Conservation (phyloP, 1,140 invertebrate species). For the Phenacoccus solenopsis region DNA sequence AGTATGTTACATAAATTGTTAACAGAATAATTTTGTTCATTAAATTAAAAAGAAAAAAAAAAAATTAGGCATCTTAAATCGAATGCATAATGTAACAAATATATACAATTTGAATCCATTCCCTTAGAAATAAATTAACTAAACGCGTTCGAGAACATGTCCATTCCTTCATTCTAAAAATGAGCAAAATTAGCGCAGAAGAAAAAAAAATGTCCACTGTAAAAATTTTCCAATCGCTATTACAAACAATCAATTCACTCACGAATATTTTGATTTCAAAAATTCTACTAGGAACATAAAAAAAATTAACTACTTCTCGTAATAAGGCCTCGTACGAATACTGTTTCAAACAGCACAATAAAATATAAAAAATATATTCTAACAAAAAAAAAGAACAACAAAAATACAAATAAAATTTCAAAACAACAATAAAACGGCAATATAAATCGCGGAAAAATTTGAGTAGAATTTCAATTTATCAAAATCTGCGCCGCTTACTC, state of each 20-base stretch:
- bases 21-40: conserved; percentile 13
- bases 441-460: no score
- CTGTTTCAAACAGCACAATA: no score
- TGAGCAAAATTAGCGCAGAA: not conserved
- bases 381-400: no score
- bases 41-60: conserved; percentile 4
- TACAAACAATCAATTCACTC: no score
- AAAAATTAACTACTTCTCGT: not conserved
- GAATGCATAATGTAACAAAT: not conserved
- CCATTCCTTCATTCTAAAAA: not conserved
- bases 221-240: not conserved
- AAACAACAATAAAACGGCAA: no score
- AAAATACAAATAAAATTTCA: no score
- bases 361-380: no score
- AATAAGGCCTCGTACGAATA: not conserved
- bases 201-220: not conserved
- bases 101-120: not conserved
- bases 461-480: no score
- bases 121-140: not conserved
- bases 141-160: not conserved
- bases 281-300: not conserved
- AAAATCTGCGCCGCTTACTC: no score
- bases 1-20: conserved; percentile 9
- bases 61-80: not conserved
- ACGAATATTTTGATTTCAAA: not conserved